A percentile compares a stretch with the other conserved stretches of the same genome.
These are phyloP conservation scores for Buceros bicornis DNA, from an alignment of 2,797 vertebrate species.

Conservation along the genomic window DNA sequence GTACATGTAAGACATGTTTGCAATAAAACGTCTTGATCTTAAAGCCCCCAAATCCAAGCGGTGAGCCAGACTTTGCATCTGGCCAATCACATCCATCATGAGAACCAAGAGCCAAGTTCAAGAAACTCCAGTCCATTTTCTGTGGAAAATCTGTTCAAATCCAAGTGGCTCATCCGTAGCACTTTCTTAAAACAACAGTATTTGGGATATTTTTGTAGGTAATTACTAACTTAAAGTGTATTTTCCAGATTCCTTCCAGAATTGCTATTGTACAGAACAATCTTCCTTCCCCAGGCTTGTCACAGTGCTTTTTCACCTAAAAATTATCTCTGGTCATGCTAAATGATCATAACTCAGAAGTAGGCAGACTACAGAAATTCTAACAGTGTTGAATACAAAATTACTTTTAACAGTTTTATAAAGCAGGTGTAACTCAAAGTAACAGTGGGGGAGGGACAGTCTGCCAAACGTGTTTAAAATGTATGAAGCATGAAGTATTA, in stretches of 20 bases:
- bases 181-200: neutral
- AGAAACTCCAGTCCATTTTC: neutral
- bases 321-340: neutral
- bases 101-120: neutral
- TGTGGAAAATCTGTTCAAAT: neutral
- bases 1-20: neutral
- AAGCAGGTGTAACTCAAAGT: neutral
- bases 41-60: neutral
- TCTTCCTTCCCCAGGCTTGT: neutral
- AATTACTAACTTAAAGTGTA: neutral
- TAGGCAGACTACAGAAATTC: constrained; percentile 2
- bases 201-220: neutral
- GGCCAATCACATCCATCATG: neutral
- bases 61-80: neutral
- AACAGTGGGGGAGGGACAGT: neutral
- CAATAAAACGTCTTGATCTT: neutral
- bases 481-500: neutral
- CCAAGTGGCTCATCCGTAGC: neutral
- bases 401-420: neutral
- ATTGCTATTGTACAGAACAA: neutral
- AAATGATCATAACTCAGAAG: constrained; percentile 4
- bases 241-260: constrained; percentile 18
- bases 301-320: constrained; percentile 13
- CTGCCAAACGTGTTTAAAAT: constrained; percentile 1
- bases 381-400: neutral